A percentile compares a stretch with the other conserved stretches of the same genome.
Conservation (phyloP, 2,797 vertebrate species). For the Sardinella longiceps region DNA sequence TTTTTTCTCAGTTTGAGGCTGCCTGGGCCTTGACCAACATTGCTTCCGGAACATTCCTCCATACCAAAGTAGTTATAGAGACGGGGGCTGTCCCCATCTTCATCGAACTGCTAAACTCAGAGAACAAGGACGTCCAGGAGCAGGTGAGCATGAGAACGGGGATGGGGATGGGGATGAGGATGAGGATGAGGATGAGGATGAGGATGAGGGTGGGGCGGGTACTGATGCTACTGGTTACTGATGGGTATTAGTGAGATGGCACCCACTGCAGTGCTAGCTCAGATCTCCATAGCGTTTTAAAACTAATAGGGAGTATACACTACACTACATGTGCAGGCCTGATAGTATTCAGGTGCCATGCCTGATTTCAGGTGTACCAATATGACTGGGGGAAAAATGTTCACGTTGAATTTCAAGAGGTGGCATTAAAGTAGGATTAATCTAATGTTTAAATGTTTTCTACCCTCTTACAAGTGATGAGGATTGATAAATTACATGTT, state of each 20-base stretch:
- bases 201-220: neutral
- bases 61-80: conserved; percentile 92
- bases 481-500: too few species aligned
- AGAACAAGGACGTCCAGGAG: conserved; percentile 91
- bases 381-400: too few species aligned
- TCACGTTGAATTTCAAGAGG: too few species aligned
- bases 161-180: neutral
- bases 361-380: too few species aligned
- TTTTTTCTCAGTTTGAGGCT: conserved; percentile 83
- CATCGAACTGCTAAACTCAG: conserved; percentile 88
- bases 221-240: neutral
- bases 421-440: too few species aligned
- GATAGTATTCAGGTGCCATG: too few species aligned
- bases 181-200: neutral
- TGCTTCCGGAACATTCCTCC: conserved; percentile 89
- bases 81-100: conserved; percentile 91
- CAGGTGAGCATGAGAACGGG: conserved; percentile 71
- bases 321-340: too few species aligned
- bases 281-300: too few species aligned
- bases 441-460: too few species aligned
- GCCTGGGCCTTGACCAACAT: conserved; percentile 94
- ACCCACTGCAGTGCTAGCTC: neutral
- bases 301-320: too few species aligned
- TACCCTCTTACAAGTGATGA: too few species aligned
- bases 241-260: neutral